These are phyloP conservation scores for Petrophora chlorosata DNA, from an alignment of 2,888 invertebrate genomes.

Conservation along the genomic window DNA sequence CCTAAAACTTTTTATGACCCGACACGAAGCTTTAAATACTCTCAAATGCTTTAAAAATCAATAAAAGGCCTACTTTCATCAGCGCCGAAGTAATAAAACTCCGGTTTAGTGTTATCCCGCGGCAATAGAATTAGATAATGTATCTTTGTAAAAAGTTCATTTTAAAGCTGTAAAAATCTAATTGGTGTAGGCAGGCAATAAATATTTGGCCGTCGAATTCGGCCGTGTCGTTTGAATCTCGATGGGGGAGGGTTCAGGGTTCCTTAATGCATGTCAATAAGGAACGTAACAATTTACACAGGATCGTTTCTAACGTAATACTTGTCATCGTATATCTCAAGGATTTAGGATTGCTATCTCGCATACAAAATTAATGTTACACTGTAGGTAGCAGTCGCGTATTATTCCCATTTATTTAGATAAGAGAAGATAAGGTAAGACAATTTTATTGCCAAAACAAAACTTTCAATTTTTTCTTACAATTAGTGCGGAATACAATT, in stretches of 20 bases:
- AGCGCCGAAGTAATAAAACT: conserved; percentile 76
- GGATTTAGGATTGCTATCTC: conserved; percentile 40
- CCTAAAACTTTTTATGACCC: conserved; percentile 70
- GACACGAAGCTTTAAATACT: conserved; percentile 74
- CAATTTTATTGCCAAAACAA: too few relatives aligned
- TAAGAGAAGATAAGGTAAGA: too few relatives aligned
- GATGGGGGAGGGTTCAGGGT: conserved; percentile 60
- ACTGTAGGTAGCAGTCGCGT: too few relatives aligned
- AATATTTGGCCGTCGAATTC: conserved; percentile 68
- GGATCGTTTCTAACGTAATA: conserved; percentile 55
- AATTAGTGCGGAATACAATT: too few relatives aligned
- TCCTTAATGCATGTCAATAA: conserved; percentile 75
- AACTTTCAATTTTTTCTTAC: too few relatives aligned
- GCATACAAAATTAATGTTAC: conserved; percentile 35
- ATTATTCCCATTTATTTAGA: too few relatives aligned
- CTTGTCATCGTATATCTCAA: conserved; percentile 58
- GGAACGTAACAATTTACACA: conserved; percentile 62
- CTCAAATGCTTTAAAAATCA: conserved; percentile 77
- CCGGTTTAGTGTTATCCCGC: conserved; percentile 74
- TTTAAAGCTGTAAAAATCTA: conserved; percentile 72
- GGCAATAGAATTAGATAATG: conserved; percentile 76
- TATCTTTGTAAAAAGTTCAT: conserved; percentile 69
- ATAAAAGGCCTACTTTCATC: conserved; percentile 79
- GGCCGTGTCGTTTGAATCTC: conserved; percentile 62
- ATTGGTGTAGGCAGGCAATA: conserved; percentile 69